Percentiles rank a stretch among this genome's conserved stretches.
Conservation (phyloP, 2,797 vertebrate genomes). For the Anisognathus igniventris region DNA sequence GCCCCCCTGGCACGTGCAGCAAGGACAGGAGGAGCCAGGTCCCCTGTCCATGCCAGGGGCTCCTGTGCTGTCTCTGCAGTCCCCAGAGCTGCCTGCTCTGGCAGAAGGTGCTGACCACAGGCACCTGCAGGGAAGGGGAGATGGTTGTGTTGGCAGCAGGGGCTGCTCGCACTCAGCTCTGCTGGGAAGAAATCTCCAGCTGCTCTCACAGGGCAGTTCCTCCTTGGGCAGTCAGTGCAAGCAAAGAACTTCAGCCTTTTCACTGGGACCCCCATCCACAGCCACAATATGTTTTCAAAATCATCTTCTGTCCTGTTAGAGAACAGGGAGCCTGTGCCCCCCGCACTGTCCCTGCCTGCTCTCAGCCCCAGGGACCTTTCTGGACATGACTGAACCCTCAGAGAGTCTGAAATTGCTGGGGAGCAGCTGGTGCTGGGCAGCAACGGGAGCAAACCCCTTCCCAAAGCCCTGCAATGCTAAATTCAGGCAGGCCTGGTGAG, state of each 20-base stretch:
- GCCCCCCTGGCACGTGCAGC: background rate
- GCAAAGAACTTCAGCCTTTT: background rate
- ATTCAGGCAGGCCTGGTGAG: background rate
- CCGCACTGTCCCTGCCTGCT: background rate
- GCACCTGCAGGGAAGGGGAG: background rate
- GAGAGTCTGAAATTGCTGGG: background rate
- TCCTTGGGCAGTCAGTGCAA: background rate
- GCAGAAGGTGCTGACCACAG: background rate
- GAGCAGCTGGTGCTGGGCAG: background rate
- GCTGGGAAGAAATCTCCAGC: background rate
- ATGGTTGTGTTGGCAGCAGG: background rate
- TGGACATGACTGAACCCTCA: background rate
- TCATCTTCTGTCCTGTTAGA: background rate
- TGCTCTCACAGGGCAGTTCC: accelerated
- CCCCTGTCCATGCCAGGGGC: background rate
- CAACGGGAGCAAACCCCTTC: background rate
- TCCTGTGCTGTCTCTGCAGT: background rate
- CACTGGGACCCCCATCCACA: background rate
- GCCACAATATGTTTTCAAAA: background rate
- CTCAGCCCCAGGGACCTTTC: background rate
- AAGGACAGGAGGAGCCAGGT: background rate
- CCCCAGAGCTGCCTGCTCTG: background rate
- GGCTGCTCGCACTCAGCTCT: background rate
- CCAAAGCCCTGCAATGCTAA: background rate
- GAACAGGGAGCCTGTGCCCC: background rate